Evolutionary conservation across 2,797 vertebrate genomes (phyloP).

Genomic region (Lagocephalus sceleratus): DNA sequence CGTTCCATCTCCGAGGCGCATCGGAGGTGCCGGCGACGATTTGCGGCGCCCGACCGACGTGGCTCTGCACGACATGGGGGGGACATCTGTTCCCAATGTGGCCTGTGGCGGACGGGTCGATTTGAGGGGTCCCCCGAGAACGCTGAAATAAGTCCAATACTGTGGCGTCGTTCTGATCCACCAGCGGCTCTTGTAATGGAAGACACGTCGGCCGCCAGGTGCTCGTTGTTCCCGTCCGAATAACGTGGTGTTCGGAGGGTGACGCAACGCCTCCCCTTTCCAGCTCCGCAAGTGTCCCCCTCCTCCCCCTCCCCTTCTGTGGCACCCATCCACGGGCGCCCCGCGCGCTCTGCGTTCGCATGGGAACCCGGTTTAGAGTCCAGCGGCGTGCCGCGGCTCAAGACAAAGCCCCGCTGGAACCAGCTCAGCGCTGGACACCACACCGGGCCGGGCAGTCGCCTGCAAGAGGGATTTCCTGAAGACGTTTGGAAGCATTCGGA

Average conservation of each 20-base stretch:
- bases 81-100: too few relatives aligned
- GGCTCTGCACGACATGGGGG: too few relatives aligned
- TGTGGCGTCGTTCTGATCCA: background rate
- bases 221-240: background rate
- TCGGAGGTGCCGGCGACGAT: too few relatives aligned
- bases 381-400: slow-evolving; percentile 8
- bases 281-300: slow-evolving; percentile 40
- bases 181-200: background rate
- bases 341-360: slow-evolving; percentile 32
- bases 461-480: too few relatives aligned
- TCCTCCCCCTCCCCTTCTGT: slow-evolving; percentile 34
- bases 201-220: background rate
- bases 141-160: too few relatives aligned
- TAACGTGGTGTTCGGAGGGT: slow-evolving; percentile 3
- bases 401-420: too few relatives aligned
- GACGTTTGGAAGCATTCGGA: background rate
- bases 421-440: too few relatives aligned
- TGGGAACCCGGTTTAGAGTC: slow-evolving; percentile 41
- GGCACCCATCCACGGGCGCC: slow-evolving; percentile 36
- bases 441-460: too few relatives aligned
- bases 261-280: slow-evolving; percentile 15
- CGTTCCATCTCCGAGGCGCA: too few relatives aligned
- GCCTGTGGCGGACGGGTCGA: too few relatives aligned
- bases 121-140: too few relatives aligned
- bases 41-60: too few relatives aligned